Evolutionary conservation across 1,140 invertebrate genomes (phyloP).

Genomic region (Piezodorus guildinii): DNA sequence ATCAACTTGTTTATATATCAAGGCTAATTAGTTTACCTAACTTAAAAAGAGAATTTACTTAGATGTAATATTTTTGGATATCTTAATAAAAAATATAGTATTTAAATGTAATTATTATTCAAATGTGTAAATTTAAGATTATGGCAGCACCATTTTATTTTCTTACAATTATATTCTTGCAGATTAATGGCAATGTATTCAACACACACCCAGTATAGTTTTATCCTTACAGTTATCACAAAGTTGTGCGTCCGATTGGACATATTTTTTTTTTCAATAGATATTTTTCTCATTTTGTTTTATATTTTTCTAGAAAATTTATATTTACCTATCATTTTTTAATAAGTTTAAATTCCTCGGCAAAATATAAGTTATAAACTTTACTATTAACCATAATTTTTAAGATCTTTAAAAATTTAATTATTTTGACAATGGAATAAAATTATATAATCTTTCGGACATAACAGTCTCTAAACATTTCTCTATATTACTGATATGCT

Average conservation of each 20-base stretch:
- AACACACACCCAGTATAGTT: not conserved
- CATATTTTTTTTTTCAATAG: not conserved
- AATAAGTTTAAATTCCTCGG: no score
- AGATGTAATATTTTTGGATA: conserved; percentile 3
- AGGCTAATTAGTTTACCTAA: no score
- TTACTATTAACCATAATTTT: no score
- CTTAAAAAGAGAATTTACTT: not conserved
- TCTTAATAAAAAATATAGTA: conserved; percentile 12
- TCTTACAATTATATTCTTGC: not conserved
- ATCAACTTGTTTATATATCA: no score
- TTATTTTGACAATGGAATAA: no score
- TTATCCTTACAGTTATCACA: conserved; percentile 6
- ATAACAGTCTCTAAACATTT: no score
- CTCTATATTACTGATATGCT: conserved; percentile 7
- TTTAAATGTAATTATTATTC: not conserved
- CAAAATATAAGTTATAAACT: no score
- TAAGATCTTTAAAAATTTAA: no score
- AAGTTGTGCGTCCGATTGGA: not conserved
- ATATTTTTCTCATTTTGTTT: no score
- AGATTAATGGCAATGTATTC: not conserved
- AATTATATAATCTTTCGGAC: no score
- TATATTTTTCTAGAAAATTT: no score
- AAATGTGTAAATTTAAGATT: conserved; percentile 10
- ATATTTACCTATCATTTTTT: no score
- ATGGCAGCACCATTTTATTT: conserved; percentile 14